Evolutionary conservation across 2,797 vertebrate species (phyloP).

Genomic region (Miichthys miiuy): DNA sequence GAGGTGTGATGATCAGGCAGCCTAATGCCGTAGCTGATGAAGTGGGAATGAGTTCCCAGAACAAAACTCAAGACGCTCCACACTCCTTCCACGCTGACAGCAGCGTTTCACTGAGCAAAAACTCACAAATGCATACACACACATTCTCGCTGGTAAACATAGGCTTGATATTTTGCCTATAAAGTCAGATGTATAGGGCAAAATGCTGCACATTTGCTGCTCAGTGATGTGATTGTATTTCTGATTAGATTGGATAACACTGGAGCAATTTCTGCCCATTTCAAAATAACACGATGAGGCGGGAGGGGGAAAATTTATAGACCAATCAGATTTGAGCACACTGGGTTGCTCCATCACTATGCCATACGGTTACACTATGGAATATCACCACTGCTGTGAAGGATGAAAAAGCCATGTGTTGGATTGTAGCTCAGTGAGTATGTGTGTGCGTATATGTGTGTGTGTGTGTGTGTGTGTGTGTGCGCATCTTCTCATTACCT

Average conservation of each 20-base stretch:
- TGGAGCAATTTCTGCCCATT: conserved; percentile 6
- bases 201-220: not conserved
- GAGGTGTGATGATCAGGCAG: conserved; percentile 67
- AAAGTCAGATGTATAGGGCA: conserved; percentile 3
- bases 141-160: conserved; percentile 30
- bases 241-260: not conserved
- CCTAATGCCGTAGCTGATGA: conserved; percentile 54
- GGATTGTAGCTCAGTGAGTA: conserved; percentile 37
- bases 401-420: conserved; percentile 74
- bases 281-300: conserved; percentile 4
- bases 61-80: conserved; percentile 39
- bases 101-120: conserved; percentile 51
- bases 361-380: conserved; percentile 75
- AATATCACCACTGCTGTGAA: conserved; percentile 70
- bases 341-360: conserved; percentile 48
- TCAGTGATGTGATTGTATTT: not conserved
- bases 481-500: conserved; percentile 87
- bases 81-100: conserved; percentile 26
- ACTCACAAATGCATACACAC: conserved; percentile 30
- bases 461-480: conserved; percentile 36
- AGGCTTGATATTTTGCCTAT: conserved; percentile 28
- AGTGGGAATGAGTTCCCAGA: conserved; percentile 50
- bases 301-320: conserved; percentile 11
- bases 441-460: conserved; percentile 14
- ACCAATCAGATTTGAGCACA: conserved; percentile 44